Evolutionary conservation across 2,113 vertebrate genomes (phyloP).

Genomic region (Pangasianodon gigas): DNA sequence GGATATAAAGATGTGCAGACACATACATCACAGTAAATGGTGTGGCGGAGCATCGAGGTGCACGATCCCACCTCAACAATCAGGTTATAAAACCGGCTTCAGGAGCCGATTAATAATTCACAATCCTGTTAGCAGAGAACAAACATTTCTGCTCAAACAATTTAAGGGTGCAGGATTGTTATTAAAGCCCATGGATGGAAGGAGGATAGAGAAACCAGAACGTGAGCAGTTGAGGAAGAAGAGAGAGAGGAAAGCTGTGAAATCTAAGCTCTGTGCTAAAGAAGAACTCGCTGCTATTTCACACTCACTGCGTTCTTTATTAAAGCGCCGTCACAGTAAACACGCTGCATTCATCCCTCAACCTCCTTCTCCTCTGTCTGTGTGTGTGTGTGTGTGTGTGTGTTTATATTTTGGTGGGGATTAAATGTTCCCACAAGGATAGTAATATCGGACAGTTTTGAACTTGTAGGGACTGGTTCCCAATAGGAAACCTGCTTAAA

Average conservation of each 20-base stretch:
- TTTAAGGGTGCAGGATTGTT: constrained; percentile 72
- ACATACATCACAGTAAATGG: constrained; percentile 80
- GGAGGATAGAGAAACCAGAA: constrained; percentile 50
- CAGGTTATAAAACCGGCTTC: constrained; percentile 74
- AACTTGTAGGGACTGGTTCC: background rate
- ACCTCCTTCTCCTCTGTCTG: background rate
- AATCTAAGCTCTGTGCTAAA: constrained; percentile 64
- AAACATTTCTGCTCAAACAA: constrained; percentile 80
- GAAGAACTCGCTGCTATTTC: constrained; percentile 74
- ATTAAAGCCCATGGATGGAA: constrained; percentile 58
- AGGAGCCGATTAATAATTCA: constrained; percentile 83
- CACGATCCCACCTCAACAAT: constrained; percentile 79
- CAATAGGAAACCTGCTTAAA: background rate
- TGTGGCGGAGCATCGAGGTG: constrained; percentile 68
- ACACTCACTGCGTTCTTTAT: constrained; percentile 78
- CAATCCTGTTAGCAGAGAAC: constrained; percentile 80
- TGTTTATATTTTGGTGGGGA: background rate
- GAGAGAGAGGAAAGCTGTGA: constrained; percentile 52
- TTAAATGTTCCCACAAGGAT: background rate
- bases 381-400: constrained; percentile 7
- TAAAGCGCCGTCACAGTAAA: constrained; percentile 75
- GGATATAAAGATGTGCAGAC: constrained; percentile 80
- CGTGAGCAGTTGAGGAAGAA: constrained; percentile 24
- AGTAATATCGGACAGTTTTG: background rate
- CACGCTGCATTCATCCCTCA: constrained; percentile 50